Base-by-base conservation (phyloP, 2,797 vertebrate genomes). In the Mormyrus hasselquistii region DNA sequence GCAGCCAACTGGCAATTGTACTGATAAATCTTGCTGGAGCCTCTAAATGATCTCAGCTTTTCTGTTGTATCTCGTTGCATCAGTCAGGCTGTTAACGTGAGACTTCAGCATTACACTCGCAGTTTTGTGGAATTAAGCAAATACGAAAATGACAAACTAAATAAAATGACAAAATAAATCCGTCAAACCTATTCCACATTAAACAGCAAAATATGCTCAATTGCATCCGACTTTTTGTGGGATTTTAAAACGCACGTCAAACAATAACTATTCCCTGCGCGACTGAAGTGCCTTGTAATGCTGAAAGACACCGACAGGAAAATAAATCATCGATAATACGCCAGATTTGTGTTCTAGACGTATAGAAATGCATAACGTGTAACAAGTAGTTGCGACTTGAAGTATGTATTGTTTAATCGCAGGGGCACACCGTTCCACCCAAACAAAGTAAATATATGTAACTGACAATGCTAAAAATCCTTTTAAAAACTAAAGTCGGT, bases 1-100 rank as follows among this genome's bases (percentile, higher is more conserved):
- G 73, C 73, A 79, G 73, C 73, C 73, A 79, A 79, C 34, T 79
- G 73, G 73, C 73, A 79, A 79, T 44, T 19, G 34, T 79, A 79
- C 34, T 14, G 73, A 79, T 44, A 41, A 44, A 79, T 41, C 73
- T 79, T 44, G 19, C 73, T 19, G 38, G 38, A 79, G 41, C 73
- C 73, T 44, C 73, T n/a, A 41, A 79, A 79, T 44, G 73, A 79
- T 79, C 73, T 44, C 41, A n/a, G 38, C 73, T 47, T 29, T 44
- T 47, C 6, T 79, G 38, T 41, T 44, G 14, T 79, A 79, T n/a
- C 19, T 47, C 5, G 41, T 79, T 79, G 38, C 73, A 79, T 79
- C 73, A 79, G 38, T 79, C 73, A 79, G 73, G 38, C 38, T 79
- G 12, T 79, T 79, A 79, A 79, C 73, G 38, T 79, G 69, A 76